These are phyloP conservation scores for Oscheius sp. DNA, from an alignment of 2,888 invertebrate species.

Conservation along the genomic window DNA sequence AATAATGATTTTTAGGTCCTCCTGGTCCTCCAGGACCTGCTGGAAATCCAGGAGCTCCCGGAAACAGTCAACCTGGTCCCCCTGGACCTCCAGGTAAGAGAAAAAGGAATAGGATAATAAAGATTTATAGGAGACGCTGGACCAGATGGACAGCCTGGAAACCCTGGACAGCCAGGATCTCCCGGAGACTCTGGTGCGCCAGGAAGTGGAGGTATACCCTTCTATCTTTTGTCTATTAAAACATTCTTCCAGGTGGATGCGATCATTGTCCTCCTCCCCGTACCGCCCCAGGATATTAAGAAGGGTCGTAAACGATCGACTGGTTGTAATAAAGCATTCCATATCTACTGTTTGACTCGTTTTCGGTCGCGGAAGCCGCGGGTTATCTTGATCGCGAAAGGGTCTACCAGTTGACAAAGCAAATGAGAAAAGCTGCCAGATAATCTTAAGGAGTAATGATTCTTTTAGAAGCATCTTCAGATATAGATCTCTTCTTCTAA, in stretches of 20 bases:
- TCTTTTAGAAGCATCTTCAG: no score
- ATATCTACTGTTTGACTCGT: no score
- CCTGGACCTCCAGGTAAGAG: constrained; percentile 56
- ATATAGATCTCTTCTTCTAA: no score
- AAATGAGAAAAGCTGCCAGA: no score
- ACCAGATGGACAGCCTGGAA: constrained; percentile 52
- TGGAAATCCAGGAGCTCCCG: constrained; percentile 51
- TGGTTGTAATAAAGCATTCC: constrained; percentile 23
- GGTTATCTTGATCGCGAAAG: no score
- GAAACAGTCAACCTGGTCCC: constrained; percentile 52
- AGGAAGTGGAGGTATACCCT: not conserved
- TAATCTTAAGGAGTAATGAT: no score
- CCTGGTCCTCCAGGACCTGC: constrained; percentile 57
- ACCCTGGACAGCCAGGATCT: constrained; percentile 38
- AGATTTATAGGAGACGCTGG: constrained; percentile 38
- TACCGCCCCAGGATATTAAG: constrained; percentile 63
- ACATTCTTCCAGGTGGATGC: constrained; percentile 39
- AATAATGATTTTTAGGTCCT: no score
- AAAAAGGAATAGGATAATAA: constrained; percentile 46
- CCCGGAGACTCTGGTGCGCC: constrained; percentile 34
- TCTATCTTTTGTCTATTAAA: not conserved
- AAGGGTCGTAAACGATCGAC: not conserved
- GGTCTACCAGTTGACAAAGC: no score
- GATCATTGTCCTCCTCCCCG: constrained; percentile 63
- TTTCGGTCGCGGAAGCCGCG: no score